phyloP scores from a whole-genome alignment of 2,113 vertebrate species.

The Baryphthengus martii region DNA sequence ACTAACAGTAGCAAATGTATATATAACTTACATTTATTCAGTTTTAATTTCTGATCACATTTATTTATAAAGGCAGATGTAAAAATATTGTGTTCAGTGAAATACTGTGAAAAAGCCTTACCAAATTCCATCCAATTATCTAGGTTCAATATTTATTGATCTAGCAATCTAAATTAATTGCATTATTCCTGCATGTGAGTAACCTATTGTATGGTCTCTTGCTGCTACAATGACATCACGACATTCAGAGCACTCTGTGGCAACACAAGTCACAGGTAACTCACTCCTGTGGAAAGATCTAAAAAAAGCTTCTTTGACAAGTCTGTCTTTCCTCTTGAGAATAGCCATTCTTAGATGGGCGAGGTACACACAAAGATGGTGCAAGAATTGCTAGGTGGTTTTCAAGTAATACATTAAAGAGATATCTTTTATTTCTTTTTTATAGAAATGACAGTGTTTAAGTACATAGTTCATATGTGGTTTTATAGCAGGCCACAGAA shows the following conservation, averaged over 20 bases:
- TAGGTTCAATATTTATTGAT: not conserved
- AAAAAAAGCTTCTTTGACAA: too few species aligned
- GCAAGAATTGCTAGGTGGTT: not conserved
- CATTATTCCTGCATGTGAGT: not conserved
- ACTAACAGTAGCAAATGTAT: not conserved
- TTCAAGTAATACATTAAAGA: not conserved
- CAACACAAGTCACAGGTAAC: not conserved
- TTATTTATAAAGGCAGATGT: not conserved
- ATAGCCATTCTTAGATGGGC: not conserved
- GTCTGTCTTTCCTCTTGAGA: not conserved
- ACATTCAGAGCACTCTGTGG: not conserved
- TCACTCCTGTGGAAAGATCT: not conserved
- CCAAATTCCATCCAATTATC: rapidly evolving
- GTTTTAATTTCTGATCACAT: not conserved
- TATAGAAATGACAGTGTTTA: not conserved
- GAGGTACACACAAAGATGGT: not conserved
- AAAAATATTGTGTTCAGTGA: not conserved
- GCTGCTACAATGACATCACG: not conserved
- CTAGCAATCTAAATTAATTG: not conserved
- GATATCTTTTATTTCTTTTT: not conserved
- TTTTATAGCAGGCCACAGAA: not conserved
- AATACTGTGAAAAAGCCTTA: not conserved
- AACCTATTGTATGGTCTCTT: not conserved
- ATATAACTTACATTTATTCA: not conserved
- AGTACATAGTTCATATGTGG: not conserved